Conservation (phyloP, 2,888 invertebrate genomes). For the Sesamia inferens region DNA sequence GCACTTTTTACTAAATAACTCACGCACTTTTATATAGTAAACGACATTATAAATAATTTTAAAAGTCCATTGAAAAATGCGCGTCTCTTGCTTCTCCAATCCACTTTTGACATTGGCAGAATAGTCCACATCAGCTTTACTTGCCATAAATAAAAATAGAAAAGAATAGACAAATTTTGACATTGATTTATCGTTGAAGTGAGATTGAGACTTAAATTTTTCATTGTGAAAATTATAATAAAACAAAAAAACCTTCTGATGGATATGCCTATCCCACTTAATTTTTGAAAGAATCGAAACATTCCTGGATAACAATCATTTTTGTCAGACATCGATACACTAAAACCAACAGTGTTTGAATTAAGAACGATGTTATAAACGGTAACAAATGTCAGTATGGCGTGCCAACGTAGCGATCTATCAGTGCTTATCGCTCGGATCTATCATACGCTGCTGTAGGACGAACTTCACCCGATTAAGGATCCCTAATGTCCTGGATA, state of each 20-base stretch:
- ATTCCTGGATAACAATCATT: neutral
- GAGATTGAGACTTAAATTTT: neutral
- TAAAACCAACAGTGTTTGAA: slow-evolving; percentile 38
- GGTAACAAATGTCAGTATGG: slow-evolving; percentile 70
- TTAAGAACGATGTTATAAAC: slow-evolving; percentile 51
- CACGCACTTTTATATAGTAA: too few species aligned
- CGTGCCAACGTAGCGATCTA: slow-evolving; percentile 66
- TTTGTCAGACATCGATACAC: slow-evolving; percentile 19
- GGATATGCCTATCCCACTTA: neutral
- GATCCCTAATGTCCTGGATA: slow-evolving; percentile 53
- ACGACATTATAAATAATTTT: too few species aligned
- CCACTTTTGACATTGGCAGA: too few species aligned
- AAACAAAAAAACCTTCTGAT: neutral
- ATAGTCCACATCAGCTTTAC: too few species aligned
- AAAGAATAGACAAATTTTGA: neutral
- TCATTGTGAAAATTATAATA: too few species aligned
- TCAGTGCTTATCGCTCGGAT: slow-evolving; percentile 59
- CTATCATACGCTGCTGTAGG: slow-evolving; percentile 64
- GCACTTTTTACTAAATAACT: too few species aligned
- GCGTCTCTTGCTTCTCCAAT: too few species aligned
- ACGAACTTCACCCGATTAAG: slow-evolving; percentile 64
- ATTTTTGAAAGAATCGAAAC: neutral
- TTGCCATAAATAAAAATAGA: too few species aligned
- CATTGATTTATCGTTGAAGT: neutral
- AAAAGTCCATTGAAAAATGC: too few species aligned